Conservation (phyloP, 2,797 vertebrate species). For the Mormyrops attenuatus region DNA sequence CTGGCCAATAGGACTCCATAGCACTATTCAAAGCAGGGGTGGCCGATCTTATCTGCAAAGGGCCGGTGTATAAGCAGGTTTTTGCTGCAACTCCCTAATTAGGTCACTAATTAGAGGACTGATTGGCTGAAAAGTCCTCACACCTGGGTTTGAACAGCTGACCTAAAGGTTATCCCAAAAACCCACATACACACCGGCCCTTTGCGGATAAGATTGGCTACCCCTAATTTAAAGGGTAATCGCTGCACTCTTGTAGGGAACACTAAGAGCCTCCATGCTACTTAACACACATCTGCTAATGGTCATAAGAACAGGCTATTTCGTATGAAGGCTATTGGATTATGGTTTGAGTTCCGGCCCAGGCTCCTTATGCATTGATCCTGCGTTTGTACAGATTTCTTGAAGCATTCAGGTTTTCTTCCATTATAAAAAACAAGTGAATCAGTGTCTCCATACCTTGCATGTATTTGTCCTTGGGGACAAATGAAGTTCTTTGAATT, state of each 20-base stretch:
- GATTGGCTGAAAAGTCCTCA: too few species aligned
- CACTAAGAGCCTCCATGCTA: neutral
- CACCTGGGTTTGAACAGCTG: too few species aligned
- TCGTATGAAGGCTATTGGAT: neutral
- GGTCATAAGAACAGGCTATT: neutral
- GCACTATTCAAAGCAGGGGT: neutral
- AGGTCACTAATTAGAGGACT: too few species aligned
- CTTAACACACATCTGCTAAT: neutral
- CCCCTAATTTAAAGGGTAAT: neutral
- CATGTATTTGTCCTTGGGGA: too few species aligned
- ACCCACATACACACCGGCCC: too few species aligned
- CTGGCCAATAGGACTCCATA: neutral
- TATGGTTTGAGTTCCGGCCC: neutral
- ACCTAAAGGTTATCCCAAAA: too few species aligned
- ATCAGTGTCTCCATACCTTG: neutral
- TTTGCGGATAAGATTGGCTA: too few species aligned
- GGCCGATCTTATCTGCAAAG: too few species aligned
- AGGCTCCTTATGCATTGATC: neutral
- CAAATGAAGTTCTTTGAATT: too few species aligned
- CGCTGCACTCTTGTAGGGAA: neutral
- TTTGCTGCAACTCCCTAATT: too few species aligned
- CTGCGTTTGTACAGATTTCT: neutral
- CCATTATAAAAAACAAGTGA: neutral
- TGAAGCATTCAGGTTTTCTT: neutral
- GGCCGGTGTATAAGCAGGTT: too few species aligned